Conservation (phyloP, 1,140 invertebrate species). For the Bradysia coprophila region DNA sequence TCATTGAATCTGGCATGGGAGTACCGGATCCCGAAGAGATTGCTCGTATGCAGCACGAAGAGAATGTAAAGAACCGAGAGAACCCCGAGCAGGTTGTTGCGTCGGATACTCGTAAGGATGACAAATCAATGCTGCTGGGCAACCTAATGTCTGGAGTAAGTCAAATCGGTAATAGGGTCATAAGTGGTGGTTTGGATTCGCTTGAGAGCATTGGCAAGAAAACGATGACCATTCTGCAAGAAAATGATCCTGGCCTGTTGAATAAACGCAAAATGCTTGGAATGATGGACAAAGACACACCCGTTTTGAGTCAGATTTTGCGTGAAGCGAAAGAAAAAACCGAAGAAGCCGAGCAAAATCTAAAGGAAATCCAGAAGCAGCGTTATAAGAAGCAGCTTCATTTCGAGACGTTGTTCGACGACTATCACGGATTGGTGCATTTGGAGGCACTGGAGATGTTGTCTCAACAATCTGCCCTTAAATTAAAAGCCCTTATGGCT, state of each 20-base stretch:
- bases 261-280: slow-evolving; percentile 63
- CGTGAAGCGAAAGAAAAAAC: slow-evolving; percentile 68
- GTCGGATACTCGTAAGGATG: slow-evolving; percentile 7
- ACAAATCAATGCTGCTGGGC: slow-evolving; percentile 26
- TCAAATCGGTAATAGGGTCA: slow-evolving; percentile 52
- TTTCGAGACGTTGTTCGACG: slow-evolving; percentile 72
- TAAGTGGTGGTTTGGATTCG: slow-evolving; percentile 69
- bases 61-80: slow-evolving; percentile 3
- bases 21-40: slow-evolving; percentile 58
- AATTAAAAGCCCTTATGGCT: slow-evolving; percentile 42
- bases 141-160: slow-evolving; percentile 46
- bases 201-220: slow-evolving; percentile 84
- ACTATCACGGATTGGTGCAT: slow-evolving; percentile 74
- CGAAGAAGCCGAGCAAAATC: slow-evolving; percentile 39
- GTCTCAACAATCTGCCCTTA: slow-evolving; percentile 61
- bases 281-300: slow-evolving; percentile 33
- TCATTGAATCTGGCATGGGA: slow-evolving; percentile 57
- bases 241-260: slow-evolving; percentile 70
- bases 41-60: slow-evolving; percentile 27
- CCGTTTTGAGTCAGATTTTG: slow-evolving; percentile 41
- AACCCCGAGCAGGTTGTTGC: slow-evolving; percentile 6
- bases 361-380: slow-evolving; percentile 37
- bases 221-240: slow-evolving; percentile 80
- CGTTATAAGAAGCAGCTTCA: slow-evolving; percentile 40
- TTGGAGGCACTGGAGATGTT: slow-evolving; percentile 80